Base-by-base conservation (phyloP, 2,113 vertebrate genomes). In the Ageneiosus marmoratus region DNA sequence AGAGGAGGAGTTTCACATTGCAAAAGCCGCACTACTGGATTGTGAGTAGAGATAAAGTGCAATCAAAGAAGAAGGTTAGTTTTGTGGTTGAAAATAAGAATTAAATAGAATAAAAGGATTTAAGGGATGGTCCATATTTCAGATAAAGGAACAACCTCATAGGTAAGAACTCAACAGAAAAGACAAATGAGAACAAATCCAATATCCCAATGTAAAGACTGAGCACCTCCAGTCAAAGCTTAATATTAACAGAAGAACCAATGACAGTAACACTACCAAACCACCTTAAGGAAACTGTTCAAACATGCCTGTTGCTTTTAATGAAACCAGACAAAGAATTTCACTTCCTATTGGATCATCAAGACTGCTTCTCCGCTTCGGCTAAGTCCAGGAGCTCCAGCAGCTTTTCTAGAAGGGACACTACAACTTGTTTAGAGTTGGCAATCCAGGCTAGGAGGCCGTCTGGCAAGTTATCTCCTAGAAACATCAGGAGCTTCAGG, bases 401-500 rank as follows among this genome's bases (percentile, higher is more conserved):
- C 56, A 79, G 87, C 34, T 84, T 87, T 86, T 94, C 91, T 91
- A 94, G 67, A 80, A 94, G 81, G 5, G 93, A 88, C 0, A 15
- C 2, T 12, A 93, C 0, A 7, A 77, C 37, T 69, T 89, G 83
- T 90, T 90, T 93, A 74, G 92, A 48, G 90, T 92, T 89, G 89
- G 86, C 88, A 56, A 94, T 86, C 93, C 94, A 94, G 84, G 86
- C 48, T 89, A 37, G 89, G 88, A 94, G 12, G 62, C 88, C 88
- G 83, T 93, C 92, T 11, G 92, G 92, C 44, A 93, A 84, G 87
- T 93, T 93, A 92, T 85, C 85, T 87, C 88, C 86, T 90, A 94
- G 89, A 79, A 88, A 88, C 92, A 90, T 92, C 92, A 94, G 92
- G 91, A 94, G 83, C 77, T 89, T 88, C 85, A 44, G 91, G 92